Percentiles rank a stretch among this genome's conserved stretches.
These are phyloP conservation scores for Rhabdornis inornatus DNA, from an alignment of 2,113 vertebrate genomes.

Conservation along the genomic window DNA sequence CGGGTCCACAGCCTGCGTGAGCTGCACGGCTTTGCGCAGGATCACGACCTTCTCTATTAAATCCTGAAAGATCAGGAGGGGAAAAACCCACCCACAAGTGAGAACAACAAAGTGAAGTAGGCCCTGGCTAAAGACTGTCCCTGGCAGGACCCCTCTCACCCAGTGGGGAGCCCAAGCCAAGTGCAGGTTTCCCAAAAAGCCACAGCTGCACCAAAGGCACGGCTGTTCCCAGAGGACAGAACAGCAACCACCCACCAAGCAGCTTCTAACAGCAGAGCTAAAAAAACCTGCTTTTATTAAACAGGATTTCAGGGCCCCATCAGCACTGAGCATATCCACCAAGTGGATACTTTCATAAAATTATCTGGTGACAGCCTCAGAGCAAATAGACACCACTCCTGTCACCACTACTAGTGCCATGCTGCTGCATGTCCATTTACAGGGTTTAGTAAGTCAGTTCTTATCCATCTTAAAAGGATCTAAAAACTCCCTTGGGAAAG, in stretches of 20 bases:
- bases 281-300: neutral
- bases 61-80: constrained; percentile 70
- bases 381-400: neutral
- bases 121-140: neutral
- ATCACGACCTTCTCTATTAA: constrained; percentile 96
- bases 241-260: neutral
- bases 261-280: neutral
- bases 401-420: neutral
- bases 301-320: neutral
- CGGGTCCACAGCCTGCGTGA: constrained; percentile 73
- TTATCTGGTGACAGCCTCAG: neutral
- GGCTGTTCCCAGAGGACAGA: accelerated
- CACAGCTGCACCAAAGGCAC: neutral
- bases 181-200: neutral
- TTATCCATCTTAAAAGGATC: neutral
- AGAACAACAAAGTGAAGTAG: neutral
- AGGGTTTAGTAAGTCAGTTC: neutral
- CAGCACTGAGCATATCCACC: neutral
- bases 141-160: neutral
- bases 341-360: neutral
- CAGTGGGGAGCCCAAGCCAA: neutral
- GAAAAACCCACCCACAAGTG: neutral
- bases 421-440: accelerated
- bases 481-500: neutral
- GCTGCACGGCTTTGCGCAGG: constrained; percentile 85